Conservation (phyloP, 2,113 vertebrate genomes). For the Chroicocephalus ridibundus region DNA sequence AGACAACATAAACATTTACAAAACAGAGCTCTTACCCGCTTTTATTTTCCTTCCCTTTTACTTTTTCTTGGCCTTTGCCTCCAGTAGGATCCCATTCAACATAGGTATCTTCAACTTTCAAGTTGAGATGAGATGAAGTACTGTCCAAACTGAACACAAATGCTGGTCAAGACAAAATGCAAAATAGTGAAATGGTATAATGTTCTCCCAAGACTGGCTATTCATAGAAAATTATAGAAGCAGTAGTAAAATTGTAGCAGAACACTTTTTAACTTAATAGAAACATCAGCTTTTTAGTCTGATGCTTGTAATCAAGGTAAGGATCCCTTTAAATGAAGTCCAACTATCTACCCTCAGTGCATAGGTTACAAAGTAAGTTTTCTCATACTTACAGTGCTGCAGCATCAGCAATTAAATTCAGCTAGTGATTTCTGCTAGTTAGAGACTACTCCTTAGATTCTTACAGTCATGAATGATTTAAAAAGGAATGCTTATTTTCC, state of each 20-base stretch:
- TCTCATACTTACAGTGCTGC: background rate
- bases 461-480: background rate
- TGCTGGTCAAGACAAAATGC: constrained; percentile 73
- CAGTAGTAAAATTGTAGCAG: background rate
- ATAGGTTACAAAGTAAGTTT: background rate
- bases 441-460: background rate
- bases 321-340: background rate
- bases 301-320: background rate
- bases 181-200: background rate
- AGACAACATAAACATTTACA: background rate
- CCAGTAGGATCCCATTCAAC: constrained; percentile 93
- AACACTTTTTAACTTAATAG: background rate
- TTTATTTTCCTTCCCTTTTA: constrained; percentile 90
- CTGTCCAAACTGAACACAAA: constrained; percentile 87
- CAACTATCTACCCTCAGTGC: background rate
- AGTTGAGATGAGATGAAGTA: constrained; percentile 85
- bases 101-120: constrained; percentile 85
- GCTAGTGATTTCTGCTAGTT: background rate
- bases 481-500: background rate
- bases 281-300: background rate
- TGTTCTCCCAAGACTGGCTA: background rate
- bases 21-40: constrained; percentile 78
- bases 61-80: constrained; percentile 87
- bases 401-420: background rate
- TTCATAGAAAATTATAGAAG: background rate